Base-by-base conservation (phyloP, 2,113 vertebrate species). In the Baryphthengus martii region DNA sequence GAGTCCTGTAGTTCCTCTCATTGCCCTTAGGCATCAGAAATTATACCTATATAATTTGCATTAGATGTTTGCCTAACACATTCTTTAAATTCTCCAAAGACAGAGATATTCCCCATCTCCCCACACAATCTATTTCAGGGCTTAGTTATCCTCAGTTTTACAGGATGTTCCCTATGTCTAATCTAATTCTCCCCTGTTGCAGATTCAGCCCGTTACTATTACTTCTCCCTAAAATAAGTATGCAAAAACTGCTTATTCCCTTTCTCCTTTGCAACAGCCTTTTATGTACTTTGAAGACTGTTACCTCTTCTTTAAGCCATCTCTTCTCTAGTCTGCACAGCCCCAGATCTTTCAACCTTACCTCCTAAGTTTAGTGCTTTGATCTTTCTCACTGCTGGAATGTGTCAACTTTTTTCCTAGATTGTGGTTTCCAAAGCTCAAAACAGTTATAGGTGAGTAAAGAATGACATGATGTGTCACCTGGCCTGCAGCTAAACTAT, bases 281-380 rank as follows among this genome's bases (percentile, higher is more conserved):
- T 93, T 89, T 8, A 75, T 55, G 52, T 83, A 13, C 81, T 95
- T 79, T 86, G 76, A 89, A 79, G 72, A 31, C 74, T 74, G 23
- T 47, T 91, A 75, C 19, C 39, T 33, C 61, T 49, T 44, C 72
- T 44, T 79, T 56, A 40, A 78, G 65, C 70, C 2, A 1, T 71
- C 50, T 71, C 37, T 52, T 61, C 74, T 44, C 14, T 11, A 58
- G n/a, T 16, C 62, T 75, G 62, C 80, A 35, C 47, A 86, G 88
- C 56, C 90, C 90, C 88, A 86, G 52, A 91, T 89, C 93, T 91
- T 93, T 93, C 95, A 93, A 1, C 80, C 37, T 71, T 82, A 20
- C 31, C 52, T 91, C 2, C 0, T 17, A 66, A 35, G 9, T 63
- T 50, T 58, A 7, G 17, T 40, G 7, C 90, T 95, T 95, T 95